These are phyloP conservation scores for Aphidius ervi DNA, from an alignment of 1,140 invertebrate species.

Conservation along the genomic window DNA sequence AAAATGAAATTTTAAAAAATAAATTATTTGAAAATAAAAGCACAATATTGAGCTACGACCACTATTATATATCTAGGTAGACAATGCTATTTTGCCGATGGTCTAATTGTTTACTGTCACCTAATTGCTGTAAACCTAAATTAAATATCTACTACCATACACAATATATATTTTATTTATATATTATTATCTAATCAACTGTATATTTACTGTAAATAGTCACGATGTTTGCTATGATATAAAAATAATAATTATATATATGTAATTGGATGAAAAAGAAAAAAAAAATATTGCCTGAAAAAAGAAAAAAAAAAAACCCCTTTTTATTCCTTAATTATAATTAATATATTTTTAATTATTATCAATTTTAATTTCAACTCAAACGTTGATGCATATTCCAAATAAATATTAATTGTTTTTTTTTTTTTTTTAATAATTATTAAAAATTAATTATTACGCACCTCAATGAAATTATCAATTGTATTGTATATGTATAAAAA, in stretches of 20 bases:
- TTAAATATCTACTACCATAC: slow-evolving; percentile 32
- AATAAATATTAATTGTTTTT: too few relatives aligned
- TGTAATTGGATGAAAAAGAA: slow-evolving; percentile 45
- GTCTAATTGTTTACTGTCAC: slow-evolving; percentile 51
- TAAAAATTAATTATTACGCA: too few relatives aligned
- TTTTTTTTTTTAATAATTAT: too few relatives aligned
- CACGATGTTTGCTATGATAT: slow-evolving; percentile 51
- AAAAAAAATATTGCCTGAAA: slow-evolving; percentile 15
- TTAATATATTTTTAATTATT: too few relatives aligned
- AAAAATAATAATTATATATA: slow-evolving; percentile 30
- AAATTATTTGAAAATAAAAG: slow-evolving; percentile 16
- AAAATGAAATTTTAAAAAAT: too few relatives aligned
- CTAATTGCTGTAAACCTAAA: slow-evolving; percentile 49
- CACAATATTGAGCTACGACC: slow-evolving; percentile 43
- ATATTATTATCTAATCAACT: slow-evolving; percentile 43
- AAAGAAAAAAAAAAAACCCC: background rate
- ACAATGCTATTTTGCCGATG: slow-evolving; percentile 48
- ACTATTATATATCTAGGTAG: slow-evolving; percentile 39
- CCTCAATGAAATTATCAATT: too few relatives aligned
- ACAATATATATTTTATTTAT: slow-evolving; percentile 51
- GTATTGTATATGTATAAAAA: too few relatives aligned
- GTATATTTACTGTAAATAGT: slow-evolving; percentile 51
- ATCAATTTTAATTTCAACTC: background rate
- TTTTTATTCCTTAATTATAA: background rate
- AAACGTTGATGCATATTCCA: too few relatives aligned